phyloP scores from a whole-genome alignment of 1,140 invertebrate species.

The Drosophila murphyi region DNA sequence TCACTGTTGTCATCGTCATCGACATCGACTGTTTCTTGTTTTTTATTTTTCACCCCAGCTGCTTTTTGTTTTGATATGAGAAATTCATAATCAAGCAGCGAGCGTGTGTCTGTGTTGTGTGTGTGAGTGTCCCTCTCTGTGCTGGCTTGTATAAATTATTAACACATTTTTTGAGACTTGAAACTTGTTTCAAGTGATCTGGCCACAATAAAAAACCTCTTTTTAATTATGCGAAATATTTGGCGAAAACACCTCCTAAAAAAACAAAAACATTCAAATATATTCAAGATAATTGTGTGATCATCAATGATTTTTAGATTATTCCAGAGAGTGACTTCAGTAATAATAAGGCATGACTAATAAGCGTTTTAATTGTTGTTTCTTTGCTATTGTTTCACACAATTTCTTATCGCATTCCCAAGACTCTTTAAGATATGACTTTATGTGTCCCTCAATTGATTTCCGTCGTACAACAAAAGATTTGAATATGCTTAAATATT shows the following conservation, averaged over 20 bases:
- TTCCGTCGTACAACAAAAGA: background rate
- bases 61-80: conserved; percentile 78
- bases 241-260: conserved; percentile 25
- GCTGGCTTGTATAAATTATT: conserved; percentile 37
- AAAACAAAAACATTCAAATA: conserved; percentile 9
- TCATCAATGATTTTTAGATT: conserved; percentile 27
- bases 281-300: conserved; percentile 20
- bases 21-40: conserved; percentile 26
- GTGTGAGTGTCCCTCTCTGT: background rate
- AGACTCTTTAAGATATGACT: conserved; percentile 5
- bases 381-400: conserved; percentile 16
- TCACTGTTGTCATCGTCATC: conserved; percentile 40
- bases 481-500: background rate
- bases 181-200: conserved; percentile 36
- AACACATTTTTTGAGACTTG: conserved; percentile 34
- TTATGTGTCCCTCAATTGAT: conserved; percentile 29
- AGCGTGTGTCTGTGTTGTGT: conserved; percentile 18
- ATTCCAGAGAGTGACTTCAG: background rate
- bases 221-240: conserved; percentile 37
- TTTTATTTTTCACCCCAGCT: conserved; percentile 56
- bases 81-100: conserved; percentile 66
- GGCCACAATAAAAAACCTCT: conserved; percentile 2
- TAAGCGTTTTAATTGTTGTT: conserved; percentile 42
- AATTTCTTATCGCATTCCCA: conserved; percentile 45
- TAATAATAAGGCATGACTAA: conserved; percentile 53